These are phyloP conservation scores for Ypsolopha scabrella DNA, from an alignment of 2,888 invertebrate genomes.

Conservation along the genomic window DNA sequence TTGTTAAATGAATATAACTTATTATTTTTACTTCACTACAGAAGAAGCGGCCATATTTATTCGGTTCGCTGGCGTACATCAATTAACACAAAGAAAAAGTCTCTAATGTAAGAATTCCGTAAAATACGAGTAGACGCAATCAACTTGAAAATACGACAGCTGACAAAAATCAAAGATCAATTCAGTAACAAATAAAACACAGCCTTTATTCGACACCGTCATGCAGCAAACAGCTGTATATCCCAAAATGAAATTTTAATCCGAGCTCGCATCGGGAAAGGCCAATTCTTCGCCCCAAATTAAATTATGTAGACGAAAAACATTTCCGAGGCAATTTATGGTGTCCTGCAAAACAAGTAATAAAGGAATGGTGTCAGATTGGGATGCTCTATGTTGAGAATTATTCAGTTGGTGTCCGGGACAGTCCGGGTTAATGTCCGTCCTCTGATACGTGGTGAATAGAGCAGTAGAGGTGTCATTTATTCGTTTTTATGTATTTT, in stretches of 20 bases:
- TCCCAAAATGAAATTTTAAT: not conserved
- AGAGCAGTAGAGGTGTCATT: not conserved
- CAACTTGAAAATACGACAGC: no score
- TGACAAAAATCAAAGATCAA: no score
- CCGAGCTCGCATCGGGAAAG: not conserved
- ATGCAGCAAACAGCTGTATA: no score
- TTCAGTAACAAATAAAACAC: no score
- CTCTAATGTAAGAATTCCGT: no score
- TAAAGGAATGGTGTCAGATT: not conserved
- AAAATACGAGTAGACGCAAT: no score
- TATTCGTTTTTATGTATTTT: not conserved
- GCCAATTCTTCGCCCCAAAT: not conserved
- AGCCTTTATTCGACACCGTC: no score
- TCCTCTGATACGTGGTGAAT: not conserved
- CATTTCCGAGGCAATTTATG: not conserved
- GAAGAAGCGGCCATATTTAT: no score
- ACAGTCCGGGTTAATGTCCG: not conserved
- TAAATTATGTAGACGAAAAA: not conserved
- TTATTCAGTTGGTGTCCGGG: conserved; percentile 4
- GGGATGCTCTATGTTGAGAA: conserved; percentile 1
- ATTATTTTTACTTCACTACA: no score
- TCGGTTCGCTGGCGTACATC: no score
- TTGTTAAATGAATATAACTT: no score
- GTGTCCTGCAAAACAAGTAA: not conserved
- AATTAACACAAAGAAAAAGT: no score